These are phyloP conservation scores for Enteromius anoplus DNA, from an alignment of 2,797 vertebrate genomes.

Conservation along the genomic window DNA sequence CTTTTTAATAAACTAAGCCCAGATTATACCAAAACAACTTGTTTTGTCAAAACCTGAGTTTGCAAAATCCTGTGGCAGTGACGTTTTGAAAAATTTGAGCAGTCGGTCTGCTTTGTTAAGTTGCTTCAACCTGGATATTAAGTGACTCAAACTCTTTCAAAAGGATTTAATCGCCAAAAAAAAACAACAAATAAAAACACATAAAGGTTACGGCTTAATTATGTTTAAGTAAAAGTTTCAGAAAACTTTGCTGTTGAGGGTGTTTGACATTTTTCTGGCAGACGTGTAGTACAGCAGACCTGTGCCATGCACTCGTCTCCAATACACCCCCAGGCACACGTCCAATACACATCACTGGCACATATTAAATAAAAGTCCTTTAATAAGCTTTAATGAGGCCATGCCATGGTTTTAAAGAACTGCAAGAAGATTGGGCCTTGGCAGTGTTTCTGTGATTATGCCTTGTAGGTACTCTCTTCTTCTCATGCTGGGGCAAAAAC, in stretches of 20 bases:
- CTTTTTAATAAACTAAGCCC: neutral
- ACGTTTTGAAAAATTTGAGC: neutral
- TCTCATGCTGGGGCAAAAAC: slow-evolving; percentile 53
- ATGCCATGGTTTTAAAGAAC: slow-evolving; percentile 68
- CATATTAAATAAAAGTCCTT: slow-evolving; percentile 61
- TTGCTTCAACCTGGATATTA: neutral
- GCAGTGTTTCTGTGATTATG: slow-evolving; percentile 67
- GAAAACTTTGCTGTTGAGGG: neutral
- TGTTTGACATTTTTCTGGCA: slow-evolving; percentile 52
- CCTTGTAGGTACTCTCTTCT: slow-evolving; percentile 57
- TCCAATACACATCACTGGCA: slow-evolving; percentile 61
- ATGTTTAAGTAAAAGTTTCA: slow-evolving; percentile 38
- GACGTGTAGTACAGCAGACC: slow-evolving; percentile 31
- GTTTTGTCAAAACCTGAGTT: neutral
- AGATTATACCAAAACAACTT: neutral
- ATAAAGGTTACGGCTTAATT: slow-evolving; percentile 40
- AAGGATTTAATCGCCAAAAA: neutral
- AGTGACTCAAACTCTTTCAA: neutral
- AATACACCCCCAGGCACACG: slow-evolving; percentile 41
- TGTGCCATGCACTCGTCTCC: slow-evolving; percentile 23
- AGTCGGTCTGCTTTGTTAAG: neutral
- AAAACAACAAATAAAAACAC: slow-evolving; percentile 2
- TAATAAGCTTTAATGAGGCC: slow-evolving; percentile 72
- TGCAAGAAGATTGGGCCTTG: slow-evolving; percentile 64
- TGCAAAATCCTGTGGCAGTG: neutral